Evolutionary conservation across 2,113 vertebrate species (phyloP).

Genomic region (Lanius ludovicianus): DNA sequence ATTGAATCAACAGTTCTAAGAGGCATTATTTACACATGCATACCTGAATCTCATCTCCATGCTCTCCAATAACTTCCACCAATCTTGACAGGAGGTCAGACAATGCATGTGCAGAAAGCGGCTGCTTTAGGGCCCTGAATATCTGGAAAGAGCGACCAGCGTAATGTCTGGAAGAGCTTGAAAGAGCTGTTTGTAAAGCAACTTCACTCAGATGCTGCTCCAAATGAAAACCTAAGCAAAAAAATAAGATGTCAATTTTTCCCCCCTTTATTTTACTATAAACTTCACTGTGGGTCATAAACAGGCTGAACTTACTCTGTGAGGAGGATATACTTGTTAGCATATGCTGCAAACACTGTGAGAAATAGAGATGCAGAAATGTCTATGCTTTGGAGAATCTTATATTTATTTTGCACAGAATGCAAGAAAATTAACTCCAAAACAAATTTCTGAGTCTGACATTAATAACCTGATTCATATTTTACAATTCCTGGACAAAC

Average conservation of each 20-base stretch:
- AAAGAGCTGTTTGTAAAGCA: constrained; percentile 93
- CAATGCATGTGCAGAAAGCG: constrained; percentile 91
- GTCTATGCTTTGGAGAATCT: background rate
- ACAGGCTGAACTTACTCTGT: background rate
- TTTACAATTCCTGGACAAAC: background rate
- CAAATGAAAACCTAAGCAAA: constrained; percentile 88
- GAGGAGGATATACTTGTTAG: background rate
- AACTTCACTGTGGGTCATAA: background rate
- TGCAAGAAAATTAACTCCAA: background rate
- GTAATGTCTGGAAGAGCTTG: constrained; percentile 95
- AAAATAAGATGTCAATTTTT: background rate
- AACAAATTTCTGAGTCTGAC: background rate
- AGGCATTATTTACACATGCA: background rate
- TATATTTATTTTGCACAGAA: background rate
- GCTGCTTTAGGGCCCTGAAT: constrained; percentile 93
- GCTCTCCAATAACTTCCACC: constrained; percentile 96
- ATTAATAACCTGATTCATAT: background rate
- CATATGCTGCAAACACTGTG: background rate
- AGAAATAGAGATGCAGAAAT: background rate
- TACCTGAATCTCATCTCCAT: constrained; percentile 98
- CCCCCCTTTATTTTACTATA: background rate
- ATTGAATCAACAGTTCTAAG: background rate
- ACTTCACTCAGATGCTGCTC: constrained; percentile 97
- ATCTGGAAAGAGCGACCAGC: constrained; percentile 97
- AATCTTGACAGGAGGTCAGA: constrained; percentile 93